Percentiles rank a stretch among this genome's conserved stretches.
Evolutionary conservation across 2,113 vertebrate genomes (phyloP).

Genomic region (Pipa parva): DNA sequence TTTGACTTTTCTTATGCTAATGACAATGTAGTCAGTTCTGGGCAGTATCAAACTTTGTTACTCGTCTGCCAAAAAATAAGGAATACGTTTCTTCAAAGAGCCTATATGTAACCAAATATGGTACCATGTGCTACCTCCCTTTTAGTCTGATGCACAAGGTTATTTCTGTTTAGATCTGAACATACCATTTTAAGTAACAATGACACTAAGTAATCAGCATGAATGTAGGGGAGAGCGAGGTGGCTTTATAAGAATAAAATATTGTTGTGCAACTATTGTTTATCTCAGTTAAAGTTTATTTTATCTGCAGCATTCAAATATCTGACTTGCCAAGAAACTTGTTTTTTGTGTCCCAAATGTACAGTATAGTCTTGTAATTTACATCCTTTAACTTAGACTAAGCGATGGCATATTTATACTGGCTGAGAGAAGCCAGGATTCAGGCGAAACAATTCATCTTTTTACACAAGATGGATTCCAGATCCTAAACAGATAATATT

Average conservation of each 20-base stretch:
- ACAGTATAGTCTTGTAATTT: slow-evolving; percentile 18
- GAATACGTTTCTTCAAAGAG: too few species aligned
- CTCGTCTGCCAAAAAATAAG: too few species aligned
- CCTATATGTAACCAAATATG: neutral
- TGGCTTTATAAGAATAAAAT: neutral
- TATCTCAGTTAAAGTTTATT: neutral
- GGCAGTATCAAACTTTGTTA: too few species aligned
- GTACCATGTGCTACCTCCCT: neutral
- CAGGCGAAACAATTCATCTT: slow-evolving; percentile 2
- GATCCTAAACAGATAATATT: slow-evolving; percentile 15
- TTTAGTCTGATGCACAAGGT: neutral
- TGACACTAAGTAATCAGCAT: too few species aligned
- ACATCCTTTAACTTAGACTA: slow-evolving; percentile 4
- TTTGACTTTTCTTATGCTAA: too few species aligned
- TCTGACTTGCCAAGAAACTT: neutral
- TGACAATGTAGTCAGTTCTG: too few species aligned
- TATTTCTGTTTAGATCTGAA: neutral
- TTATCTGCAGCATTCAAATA: neutral
- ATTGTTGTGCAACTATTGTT: neutral
- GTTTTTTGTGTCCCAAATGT: slow-evolving; percentile 13
- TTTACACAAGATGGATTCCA: slow-evolving; percentile 17
- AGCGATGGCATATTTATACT: slow-evolving; percentile 27
- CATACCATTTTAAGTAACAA: neutral
- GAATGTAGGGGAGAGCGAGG: too few species aligned
- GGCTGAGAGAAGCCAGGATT: slow-evolving; percentile 21